Conservation (phyloP, 2,113 vertebrate species). For the Gymnobelideus leadbeateri region DNA sequence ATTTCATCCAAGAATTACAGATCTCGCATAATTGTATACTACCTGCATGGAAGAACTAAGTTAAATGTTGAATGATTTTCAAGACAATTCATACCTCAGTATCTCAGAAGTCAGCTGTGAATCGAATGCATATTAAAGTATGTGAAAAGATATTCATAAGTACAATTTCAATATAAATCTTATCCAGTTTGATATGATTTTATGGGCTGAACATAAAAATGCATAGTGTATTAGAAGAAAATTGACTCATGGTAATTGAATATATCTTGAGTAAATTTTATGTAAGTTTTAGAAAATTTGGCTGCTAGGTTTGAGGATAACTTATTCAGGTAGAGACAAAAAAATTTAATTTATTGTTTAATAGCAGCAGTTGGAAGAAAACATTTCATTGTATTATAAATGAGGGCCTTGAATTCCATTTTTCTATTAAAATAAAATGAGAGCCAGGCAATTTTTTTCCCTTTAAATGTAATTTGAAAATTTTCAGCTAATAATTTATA, state of each 20-base stretch:
- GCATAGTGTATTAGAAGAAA: neutral
- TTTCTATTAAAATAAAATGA: neutral
- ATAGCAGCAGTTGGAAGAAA: neutral
- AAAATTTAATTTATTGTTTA: slow-evolving; percentile 3
- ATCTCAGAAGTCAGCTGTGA: slow-evolving; percentile 16
- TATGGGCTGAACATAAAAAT: neutral
- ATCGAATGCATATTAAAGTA: slow-evolving; percentile 17
- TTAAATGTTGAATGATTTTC: slow-evolving; percentile 3
- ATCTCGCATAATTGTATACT: neutral
- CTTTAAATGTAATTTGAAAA: slow-evolving; percentile 19
- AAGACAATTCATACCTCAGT: neutral
- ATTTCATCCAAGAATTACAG: neutral
- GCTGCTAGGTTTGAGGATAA: neutral
- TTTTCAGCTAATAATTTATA: neutral
- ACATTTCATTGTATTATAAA: neutral
- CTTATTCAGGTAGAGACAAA: slow-evolving; percentile 13
- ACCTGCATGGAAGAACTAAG: slow-evolving; percentile 18
- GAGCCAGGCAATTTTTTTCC: neutral
- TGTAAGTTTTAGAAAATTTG: neutral
- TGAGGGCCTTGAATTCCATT: slow-evolving; percentile 6
- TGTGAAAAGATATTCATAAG: neutral
- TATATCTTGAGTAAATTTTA: neutral
- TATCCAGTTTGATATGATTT: neutral
- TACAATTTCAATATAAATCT: slow-evolving; percentile 21
- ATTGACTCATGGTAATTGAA: neutral